These are phyloP conservation scores for Sogatella furcifera DNA, from an alignment of 1,140 invertebrate genomes.

Conservation along the genomic window DNA sequence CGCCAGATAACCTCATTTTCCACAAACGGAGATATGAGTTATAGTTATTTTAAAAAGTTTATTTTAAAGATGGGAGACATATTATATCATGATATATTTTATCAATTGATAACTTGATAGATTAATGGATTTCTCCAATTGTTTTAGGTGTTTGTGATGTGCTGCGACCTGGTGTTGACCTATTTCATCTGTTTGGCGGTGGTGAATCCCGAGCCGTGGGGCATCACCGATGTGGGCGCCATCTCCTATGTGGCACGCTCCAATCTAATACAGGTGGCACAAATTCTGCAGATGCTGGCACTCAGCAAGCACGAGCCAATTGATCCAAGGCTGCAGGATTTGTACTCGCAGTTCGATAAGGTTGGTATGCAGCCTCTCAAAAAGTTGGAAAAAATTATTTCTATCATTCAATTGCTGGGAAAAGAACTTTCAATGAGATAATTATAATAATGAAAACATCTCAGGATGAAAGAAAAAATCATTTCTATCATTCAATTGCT, in stretches of 20 bases:
- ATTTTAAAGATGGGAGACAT: no score
- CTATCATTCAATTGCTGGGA: neutral
- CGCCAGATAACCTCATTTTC: no score
- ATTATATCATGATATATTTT: neutral
- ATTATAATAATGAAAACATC: no score
- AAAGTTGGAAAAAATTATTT: no score
- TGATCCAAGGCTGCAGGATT: conserved; percentile 55
- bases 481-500: no score
- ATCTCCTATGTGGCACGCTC: conserved; percentile 82
- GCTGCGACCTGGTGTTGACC: conserved; percentile 86
- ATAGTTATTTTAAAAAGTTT: no score
- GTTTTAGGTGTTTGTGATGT: conserved; percentile 61
- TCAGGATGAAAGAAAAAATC: no score
- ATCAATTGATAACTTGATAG: no score
- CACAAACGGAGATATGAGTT: no score
- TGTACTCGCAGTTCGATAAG: conserved; percentile 67
- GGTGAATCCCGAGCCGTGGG: conserved; percentile 89
- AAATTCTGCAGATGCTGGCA: conserved; percentile 85
- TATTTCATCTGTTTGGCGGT: conserved; percentile 94
- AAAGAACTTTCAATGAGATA: no score
- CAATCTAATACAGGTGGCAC: conserved; percentile 82
- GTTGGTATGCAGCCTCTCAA: conserved; percentile 25
- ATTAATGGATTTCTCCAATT: conserved; percentile 26
- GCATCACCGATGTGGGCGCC: conserved; percentile 81
- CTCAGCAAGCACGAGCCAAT: conserved; percentile 72